Base-by-base conservation (phyloP, 2,113 vertebrate species). In the Aplodontia rufa region DNA sequence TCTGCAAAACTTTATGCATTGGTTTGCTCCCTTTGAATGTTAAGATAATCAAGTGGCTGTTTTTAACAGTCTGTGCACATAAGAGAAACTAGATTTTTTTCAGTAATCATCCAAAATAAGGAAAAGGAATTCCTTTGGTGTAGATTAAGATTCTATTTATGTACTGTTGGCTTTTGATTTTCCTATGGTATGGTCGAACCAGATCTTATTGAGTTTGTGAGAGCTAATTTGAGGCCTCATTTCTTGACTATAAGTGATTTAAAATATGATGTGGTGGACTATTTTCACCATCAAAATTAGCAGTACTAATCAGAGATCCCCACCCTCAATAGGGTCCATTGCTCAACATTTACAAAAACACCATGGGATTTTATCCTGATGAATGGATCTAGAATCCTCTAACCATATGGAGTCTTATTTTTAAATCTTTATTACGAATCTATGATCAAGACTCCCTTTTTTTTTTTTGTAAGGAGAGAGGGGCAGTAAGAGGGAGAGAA, bases 391-490 rank as follows among this genome's bases (percentile, higher is more conserved):
- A 2, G 32, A 82, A 35, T 26, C 3, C 45, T 72, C 68, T 74
- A 20, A 24, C 22, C 6, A n/a, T 71, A 4, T 35, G 6, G 30
- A 75, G 11, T 55, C 37, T 66, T 69, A 42, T 42, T 16, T 4
- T 89, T 93, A 60, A 42, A 45, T 47, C 8, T 49, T 88, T 64
- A 26, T 75, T 26, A 58, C 8, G 84, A 76, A 22, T 3, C 40
- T 40, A 13, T 26, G 0, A 37, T 8, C 17, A 24, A 32, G 32
- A n/a, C n/a, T n/a, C n/a, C n/a, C n/a, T n/a, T n/a, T n/a, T n/a
- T n/a, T n/a, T n/a, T n/a, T n/a, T n/a, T n/a, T n/a, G n/a, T n/a
- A n/a, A n/a, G n/a, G n/a, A n/a, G n/a, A n/a, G n/a, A n/a, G n/a
- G n/a, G n/a, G n/a, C n/a, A n/a, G n/a, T n/a, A n/a, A n/a, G n/a